Base-by-base conservation (phyloP, 1,140 invertebrate genomes). In the Drosophila orosa region DNA sequence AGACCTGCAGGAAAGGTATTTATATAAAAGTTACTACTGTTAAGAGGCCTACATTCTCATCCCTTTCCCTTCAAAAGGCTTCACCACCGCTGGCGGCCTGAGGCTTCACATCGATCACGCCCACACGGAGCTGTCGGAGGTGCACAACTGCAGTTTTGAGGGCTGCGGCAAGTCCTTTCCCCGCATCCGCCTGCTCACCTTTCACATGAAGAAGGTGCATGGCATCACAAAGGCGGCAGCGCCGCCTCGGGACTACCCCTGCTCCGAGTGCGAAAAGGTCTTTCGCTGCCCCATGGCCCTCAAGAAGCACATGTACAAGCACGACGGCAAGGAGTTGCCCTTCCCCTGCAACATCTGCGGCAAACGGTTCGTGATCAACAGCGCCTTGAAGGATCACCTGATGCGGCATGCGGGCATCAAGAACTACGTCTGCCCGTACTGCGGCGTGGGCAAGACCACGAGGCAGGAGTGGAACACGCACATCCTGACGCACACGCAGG, bases 291-390 rank as follows among this genome's bases (percentile, higher is more conserved):
- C 87, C 3, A 91, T 90, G 87, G 90, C 90, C 2, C 63, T 91
- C 6, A 91, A 91, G 50, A 91, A 94, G 59, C 94, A 94, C 62
- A 94, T 93, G 62, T 93, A 93, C 48, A 94, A 93, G 22, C 93
- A 94, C 50, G 89, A 90, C 67, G 93, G 93, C 13, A 93, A 93
- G 29, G 93, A 94, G 78, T 92, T 93, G 39, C 94, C 93, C 0
- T 94, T 93, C 40, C 92, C 93, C 1, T 94, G 94, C 71, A 93
- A 94, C 55, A 94, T 93, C 2, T 94, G 94, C 62, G 93, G 93
- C 45, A 91, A 92, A 56, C 74, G 86, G n/a, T 92, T 92, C 57
- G 84, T 90, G 6, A 90, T 90, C 5, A 92, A 92, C 44, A 89
- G 84, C 27, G 84, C 84, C 0, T 63, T 92, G 13, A 92, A 91